Evolutionary conservation across 2,888 invertebrate genomes (phyloP).

Genomic region (Hecatera dysodea): DNA sequence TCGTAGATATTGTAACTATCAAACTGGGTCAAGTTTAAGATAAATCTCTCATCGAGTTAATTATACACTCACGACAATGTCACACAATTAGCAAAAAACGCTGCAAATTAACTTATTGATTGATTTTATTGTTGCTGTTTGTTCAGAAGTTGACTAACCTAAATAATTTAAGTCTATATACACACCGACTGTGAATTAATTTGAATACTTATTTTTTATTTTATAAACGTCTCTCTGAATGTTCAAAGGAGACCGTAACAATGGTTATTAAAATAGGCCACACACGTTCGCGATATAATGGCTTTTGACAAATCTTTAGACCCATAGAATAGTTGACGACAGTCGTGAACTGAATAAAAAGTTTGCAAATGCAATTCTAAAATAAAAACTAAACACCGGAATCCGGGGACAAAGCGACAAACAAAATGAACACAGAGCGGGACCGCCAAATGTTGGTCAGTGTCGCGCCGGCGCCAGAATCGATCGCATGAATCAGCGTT

Average conservation of each 20-base stretch:
- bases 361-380: constrained; percentile 38
- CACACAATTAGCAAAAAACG: constrained; percentile 2
- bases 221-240: constrained; percentile 3
- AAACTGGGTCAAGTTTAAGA: constrained; percentile 14
- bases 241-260: not conserved
- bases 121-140: not conserved
- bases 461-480: constrained; percentile 84
- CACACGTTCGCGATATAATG: not conserved
- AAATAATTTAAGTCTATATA: not conserved
- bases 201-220: constrained; percentile 11
- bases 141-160: not conserved
- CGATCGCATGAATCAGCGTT: constrained; percentile 84
- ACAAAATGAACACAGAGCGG: constrained; percentile 64
- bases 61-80: constrained; percentile 20
- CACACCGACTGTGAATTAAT: constrained; percentile 1
- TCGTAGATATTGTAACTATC: not conserved
- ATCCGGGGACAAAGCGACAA: constrained; percentile 55
- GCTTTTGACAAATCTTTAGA: not conserved
- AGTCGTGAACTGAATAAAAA: constrained; percentile 13
- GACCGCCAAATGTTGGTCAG: constrained; percentile 80
- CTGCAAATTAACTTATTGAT: not conserved
- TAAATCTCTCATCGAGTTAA: constrained; percentile 38
- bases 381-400: constrained; percentile 59
- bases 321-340: not conserved
- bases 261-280: not conserved